Percentiles rank a stretch among this genome's conserved stretches.
Conservation (phyloP, 1,140 invertebrate genomes). For the Battus philenor region DNA sequence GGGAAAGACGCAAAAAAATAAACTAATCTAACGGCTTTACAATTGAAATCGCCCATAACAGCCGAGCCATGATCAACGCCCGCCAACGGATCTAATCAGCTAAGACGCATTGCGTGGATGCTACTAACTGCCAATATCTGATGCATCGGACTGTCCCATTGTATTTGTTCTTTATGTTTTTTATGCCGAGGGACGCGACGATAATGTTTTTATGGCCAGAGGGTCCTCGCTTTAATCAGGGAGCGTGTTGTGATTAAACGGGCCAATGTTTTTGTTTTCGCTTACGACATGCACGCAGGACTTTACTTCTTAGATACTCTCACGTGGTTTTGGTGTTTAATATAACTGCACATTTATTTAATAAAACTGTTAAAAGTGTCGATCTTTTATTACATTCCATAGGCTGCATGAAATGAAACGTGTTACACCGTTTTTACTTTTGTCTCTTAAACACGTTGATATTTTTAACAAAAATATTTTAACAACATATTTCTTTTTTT, state of each 20-base stretch:
- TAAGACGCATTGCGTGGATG: conserved; percentile 48
- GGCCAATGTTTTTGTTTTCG: conserved; percentile 34
- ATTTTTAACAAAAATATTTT: no score
- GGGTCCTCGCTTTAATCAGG: conserved; percentile 61
- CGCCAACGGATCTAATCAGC: conserved; percentile 45
- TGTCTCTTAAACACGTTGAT: no score
- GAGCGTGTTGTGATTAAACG: conserved; percentile 64
- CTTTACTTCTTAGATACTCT: no score
- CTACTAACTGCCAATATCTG: conserved; percentile 68
- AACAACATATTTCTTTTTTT: no score
- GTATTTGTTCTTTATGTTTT: conserved; percentile 72
- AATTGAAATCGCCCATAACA: conserved; percentile 48
- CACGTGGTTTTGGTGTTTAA: no score
- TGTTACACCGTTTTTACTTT: no score
- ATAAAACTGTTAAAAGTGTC: no score
- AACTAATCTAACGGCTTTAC: conserved; percentile 36
- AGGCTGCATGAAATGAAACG: no score
- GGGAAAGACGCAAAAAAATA: conserved; percentile 1
- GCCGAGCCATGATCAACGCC: conserved; percentile 3
- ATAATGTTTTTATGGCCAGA: conserved; percentile 72
- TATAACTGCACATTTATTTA: no score
- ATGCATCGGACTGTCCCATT: conserved; percentile 55
- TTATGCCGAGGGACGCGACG: conserved; percentile 59
- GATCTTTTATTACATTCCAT: no score
- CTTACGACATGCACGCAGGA: conserved; percentile 5